Base-by-base conservation (phyloP, 2,797 vertebrate species). In the Clarias platycephalus region DNA sequence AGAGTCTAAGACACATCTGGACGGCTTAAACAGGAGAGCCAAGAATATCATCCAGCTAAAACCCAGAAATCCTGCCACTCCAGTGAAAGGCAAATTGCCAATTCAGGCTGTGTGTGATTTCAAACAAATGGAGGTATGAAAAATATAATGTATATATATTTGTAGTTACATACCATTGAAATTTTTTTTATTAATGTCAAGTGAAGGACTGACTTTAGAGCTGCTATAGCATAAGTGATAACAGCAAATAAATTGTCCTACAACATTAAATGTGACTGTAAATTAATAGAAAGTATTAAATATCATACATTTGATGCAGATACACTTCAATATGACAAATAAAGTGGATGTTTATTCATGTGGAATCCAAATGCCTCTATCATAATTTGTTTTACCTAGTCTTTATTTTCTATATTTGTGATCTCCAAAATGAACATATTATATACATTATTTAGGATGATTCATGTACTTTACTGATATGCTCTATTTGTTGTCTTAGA, bases 101-200 rank as follows among this genome's bases (percentile, higher is more conserved):
- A 1, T 97, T 82, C 94, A 95, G 91, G 96, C 97, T 0, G 96
- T 96, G 62, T 98, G 97, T 0, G 97, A 98, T 94, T 98, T 97
- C 92, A 97, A 96, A 87, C 97, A 98, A 90, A 93, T 96, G 93
- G 97, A 98, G 96, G 97, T 97, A 81, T 57, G 62, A 64, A 34
- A 53, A 26, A 53, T 13, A 53, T 20, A 8, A 40, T 37, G 4
- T 37, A 18, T 34, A 34, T 6, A 20, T 28, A 55, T 20, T 20
- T 28, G 2, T 55, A 55, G 44, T 57, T 26, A 72, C 12, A 6
- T 37, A n/a, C 10, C 1, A 13, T 13, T 71, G 0, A 12, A 18
- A 37, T 8, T 40, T 57, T 53, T 22, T 9, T 77, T 15, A 37
- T 5, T 24, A 37, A 31, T 58, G 55, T 37, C 9, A n/a, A 37